Conservation (phyloP, 1,140 invertebrate genomes). For the Meloidogyne exigua region DNA sequence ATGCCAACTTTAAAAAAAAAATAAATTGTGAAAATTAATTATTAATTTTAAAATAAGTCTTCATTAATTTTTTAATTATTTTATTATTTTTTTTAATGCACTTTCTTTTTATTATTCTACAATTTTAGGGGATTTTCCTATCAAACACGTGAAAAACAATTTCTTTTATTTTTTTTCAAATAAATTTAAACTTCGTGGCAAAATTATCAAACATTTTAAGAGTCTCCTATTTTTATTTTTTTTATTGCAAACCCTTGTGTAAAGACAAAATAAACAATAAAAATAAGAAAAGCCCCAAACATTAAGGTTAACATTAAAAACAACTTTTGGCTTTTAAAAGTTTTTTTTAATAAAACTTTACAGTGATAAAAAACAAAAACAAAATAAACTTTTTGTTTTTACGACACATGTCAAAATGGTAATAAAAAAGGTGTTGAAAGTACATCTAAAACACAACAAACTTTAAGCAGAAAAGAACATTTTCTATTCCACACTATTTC, state of each 20-base stretch:
- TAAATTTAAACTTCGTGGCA: background rate
- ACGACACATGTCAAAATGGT: no score
- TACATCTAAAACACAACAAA: no score
- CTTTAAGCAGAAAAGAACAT: no score
- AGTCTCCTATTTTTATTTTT: background rate
- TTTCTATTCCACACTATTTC: no score
- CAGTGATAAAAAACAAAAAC: no score
- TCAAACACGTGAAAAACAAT: background rate
- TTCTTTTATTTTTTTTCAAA: background rate
- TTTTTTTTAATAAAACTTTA: no score
- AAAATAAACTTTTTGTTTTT: no score
- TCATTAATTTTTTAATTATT: no score
- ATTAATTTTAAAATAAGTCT: background rate
- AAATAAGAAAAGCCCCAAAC: background rate
- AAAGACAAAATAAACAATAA: background rate
- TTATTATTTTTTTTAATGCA: background rate
- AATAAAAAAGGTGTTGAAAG: no score
- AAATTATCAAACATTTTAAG: background rate
- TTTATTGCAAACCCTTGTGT: background rate
- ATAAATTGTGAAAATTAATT: no score
- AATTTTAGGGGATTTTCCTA: background rate
- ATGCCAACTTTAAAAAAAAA: conserved; percentile 17
- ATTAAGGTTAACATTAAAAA: no score
- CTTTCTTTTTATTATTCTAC: background rate
- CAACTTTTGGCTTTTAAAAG: no score